Base-by-base conservation (phyloP, 2,888 invertebrate species). In the Amorpha juglandis region DNA sequence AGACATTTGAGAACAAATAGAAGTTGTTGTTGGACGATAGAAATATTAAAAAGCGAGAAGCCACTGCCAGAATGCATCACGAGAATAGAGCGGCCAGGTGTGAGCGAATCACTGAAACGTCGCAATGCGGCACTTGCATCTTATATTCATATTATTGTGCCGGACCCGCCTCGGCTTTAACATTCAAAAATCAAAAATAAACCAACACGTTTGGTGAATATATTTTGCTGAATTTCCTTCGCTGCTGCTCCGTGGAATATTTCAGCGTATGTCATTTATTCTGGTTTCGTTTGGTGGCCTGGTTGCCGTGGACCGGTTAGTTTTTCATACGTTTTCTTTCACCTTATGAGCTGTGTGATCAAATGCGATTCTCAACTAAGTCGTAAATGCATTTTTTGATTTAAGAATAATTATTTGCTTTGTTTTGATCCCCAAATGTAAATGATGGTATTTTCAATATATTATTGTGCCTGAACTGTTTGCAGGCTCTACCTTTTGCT, bases 51-150 rank as follows among this genome's bases (percentile, higher is more conserved):
- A 19, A 19, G 38, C 42, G 42, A 19, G 58, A 58, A 51, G 67
- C 64, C 81, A 79, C 80, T 48, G 27, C 27, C 27, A 4, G 73
- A 80, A 81, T 87, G 80, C 71, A 79, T 78, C 80, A 70, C 69
- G 82, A 88, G 87, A 85, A 82, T 89, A 89, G 87, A 87, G 79
- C 82, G 81, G 84, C 83, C 91, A 91, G 92, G 90, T 91, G 92
- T 89, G 84, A 80, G 84, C 83, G 87, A 90, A 88, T 89, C 90
- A 87, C 89, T 87, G 88, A 91, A 84, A 85, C 90, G 90, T 89
- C 92, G 92, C 92, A 92, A 87, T 91, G 92, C 92, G 88, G 90
- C 86, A 84, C 79, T 81, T 78, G 78, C 81, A 88, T 88, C 83
- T 88, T 87, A 86, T 88, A 89, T 90, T 91, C 90, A 90, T 91